Base-by-base conservation (phyloP, 1,140 invertebrate genomes). In the Chlorops oryzae region DNA sequence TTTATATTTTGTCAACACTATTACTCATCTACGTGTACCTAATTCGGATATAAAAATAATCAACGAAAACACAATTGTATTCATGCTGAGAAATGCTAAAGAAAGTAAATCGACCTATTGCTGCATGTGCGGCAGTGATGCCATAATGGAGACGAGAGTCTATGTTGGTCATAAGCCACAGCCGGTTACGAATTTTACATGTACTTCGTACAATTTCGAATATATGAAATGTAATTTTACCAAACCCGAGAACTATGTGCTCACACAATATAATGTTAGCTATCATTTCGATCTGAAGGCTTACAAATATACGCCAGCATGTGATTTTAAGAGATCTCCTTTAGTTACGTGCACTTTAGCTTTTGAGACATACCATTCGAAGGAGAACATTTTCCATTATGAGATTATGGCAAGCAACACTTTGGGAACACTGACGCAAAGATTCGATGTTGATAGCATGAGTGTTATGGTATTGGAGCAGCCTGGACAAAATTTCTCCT, bases 141-240 rank as follows among this genome's bases (percentile, higher is more conserved):
- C 51, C 13, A 48, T 53, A 9, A 42, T 37, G 32, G 46, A 53
- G 17, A 28, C 51, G 2, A 43, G 43, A 17, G 45, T 53, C 5
- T 39, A 44, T 21, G 51, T 53, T 7, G 51, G 51, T n/a, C 35
- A 39, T 13, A 5, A 21, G 1, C 51, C 51, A 12, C 27, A 23
- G 20, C 24, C 22, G 9, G 46, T 48, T 3, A 38, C 6, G 9
- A 21, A 53, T 21, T 49, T 53, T 22, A 6, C 27, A 17, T 53
- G 51, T 18, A 39, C 23, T 18, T 44, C 32, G n/a, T 53, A 44
- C 21, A 47, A 53, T 39, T 49, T 53, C 18, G 51, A 53, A 44
- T 47, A 53, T 44, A 53, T 53, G 51, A 42, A 48, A 18, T 53
- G 51, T 20, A 53, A 53, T 32, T 53, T 53, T 17, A 49, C 51